A percentile compares a stretch with the other conserved stretches of the same genome.
These are phyloP conservation scores for Pagetopsis macropterus DNA, from an alignment of 2,797 vertebrate species.

Conservation along the genomic window DNA sequence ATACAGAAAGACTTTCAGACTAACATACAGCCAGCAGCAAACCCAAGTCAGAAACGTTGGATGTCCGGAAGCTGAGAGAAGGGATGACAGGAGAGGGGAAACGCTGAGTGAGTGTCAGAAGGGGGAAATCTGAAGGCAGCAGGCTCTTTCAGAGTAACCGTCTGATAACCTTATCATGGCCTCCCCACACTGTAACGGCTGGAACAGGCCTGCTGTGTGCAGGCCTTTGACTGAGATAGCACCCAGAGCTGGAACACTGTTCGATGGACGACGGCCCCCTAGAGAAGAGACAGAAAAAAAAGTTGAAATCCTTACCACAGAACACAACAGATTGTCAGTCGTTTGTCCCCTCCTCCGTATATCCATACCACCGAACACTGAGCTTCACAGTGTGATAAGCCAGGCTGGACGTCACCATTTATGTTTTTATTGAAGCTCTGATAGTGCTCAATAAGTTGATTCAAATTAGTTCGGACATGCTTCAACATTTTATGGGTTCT, in stretches of 20 bases:
- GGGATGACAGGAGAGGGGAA: constrained; percentile 26
- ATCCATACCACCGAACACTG: constrained; percentile 37
- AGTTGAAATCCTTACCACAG: constrained; percentile 62
- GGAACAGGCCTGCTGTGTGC: constrained; percentile 46
- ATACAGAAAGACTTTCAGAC: constrained; percentile 29
- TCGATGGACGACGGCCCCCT: constrained; percentile 43
- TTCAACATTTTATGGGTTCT: no score
- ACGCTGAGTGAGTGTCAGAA: constrained; percentile 1
- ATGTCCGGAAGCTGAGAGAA: constrained; percentile 2
- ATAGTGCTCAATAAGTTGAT: background rate
- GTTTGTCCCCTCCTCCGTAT: constrained; percentile 22
- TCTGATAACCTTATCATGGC: constrained; percentile 91
- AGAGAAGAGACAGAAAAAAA: constrained; percentile 1
- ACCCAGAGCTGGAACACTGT: constrained; percentile 72
- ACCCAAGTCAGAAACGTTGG: background rate
- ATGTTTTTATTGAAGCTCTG: constrained; percentile 1
- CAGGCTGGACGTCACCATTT: background rate
- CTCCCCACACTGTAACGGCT: constrained; percentile 88
- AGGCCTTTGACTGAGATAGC: constrained; percentile 83
- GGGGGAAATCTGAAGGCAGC: constrained; percentile 58
- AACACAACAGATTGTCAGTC: constrained; percentile 80
- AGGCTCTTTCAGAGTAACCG: constrained; percentile 55
- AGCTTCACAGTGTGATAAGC: constrained; percentile 24
- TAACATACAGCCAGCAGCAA: constrained; percentile 45
- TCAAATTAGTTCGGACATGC: background rate